Base-by-base conservation (phyloP, 2,888 invertebrate genomes). In the Branchinecta sandiegonensis region DNA sequence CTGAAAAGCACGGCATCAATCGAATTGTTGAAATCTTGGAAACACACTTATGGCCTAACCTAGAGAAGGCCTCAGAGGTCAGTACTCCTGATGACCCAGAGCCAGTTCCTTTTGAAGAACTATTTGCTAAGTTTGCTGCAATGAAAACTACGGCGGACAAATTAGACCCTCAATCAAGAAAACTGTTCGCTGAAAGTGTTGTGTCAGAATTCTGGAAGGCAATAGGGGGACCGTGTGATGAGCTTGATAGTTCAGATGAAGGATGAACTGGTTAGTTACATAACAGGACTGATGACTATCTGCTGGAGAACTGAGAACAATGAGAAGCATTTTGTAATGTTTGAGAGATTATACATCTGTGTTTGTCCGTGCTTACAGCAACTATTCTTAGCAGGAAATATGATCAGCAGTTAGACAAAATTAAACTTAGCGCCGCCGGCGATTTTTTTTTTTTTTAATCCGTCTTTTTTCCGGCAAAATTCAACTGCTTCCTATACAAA, bases 91-190 rank as follows among this genome's bases (percentile, higher is more conserved):
- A 56, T 9, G 23, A 56, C 10, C 63, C 9, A 56, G 63, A 56
- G 10, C 63, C 63, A 17, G 63, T 56, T 56, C 63, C 63, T 17
- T 56, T 56, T 56, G 63, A 56, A 56, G 63, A 56, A 56, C 23
- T 56, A 10, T 56, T 56, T 56, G 12, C 63, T 11, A 56, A 56
- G 23, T 56, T 56, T 56, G 63, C 63, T 56, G 63, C 23, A 56
- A 56, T 56, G 63, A 56, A 56, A 56, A 10, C 63, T 8, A 56
- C 63, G 10, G 63, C 63, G n/a, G 63, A 56, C 1, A 56, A 56
- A 56, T 23, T 56, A 56, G 63, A 56, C n/a, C 63, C 63, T 10
- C n/a, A 23, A 8, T 8, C n/a, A 23, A 56, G 63, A 56, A 56
- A 56, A 10, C 14, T 23, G n/a, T 56, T 56, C 10, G 63, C 63